phyloP scores from a whole-genome alignment of 2,888 invertebrate genomes.

The Notodonta dromedarius region DNA sequence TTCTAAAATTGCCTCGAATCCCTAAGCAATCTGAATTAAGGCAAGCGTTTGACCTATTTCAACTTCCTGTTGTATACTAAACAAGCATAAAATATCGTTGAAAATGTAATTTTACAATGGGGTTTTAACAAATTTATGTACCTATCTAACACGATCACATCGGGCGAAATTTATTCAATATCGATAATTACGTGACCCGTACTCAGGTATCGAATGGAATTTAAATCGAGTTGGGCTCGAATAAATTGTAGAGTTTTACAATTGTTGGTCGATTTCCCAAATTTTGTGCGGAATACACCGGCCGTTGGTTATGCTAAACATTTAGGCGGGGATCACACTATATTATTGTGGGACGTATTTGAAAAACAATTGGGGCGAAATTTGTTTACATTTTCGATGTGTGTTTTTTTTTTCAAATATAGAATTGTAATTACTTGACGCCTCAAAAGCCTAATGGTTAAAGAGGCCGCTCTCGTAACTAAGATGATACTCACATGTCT shows the following conservation, averaged over 20 bases:
- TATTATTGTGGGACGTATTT: not conserved
- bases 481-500: no score
- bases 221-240: slow-evolving; percentile 26
- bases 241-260: slow-evolving; percentile 32
- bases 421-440: no score
- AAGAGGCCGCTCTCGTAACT: no score
- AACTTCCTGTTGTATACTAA: no score
- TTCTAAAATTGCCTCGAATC: no score
- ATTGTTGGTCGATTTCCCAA: slow-evolving; percentile 26
- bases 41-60: no score
- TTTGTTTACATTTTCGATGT: no score
- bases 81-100: no score
- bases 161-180: slow-evolving; percentile 31
- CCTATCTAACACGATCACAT: not conserved
- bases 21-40: no score
- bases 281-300: slow-evolving; percentile 18
- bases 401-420: no score
- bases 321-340: slow-evolving; percentile 11
- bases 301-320: slow-evolving; percentile 13
- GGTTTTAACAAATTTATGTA: not conserved
- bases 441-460: no score
- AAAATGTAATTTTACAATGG: not conserved
- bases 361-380: not conserved
- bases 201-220: slow-evolving; percentile 24
- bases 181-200: slow-evolving; percentile 32